These are phyloP conservation scores for Microdon myrmicae DNA, from an alignment of 2,888 invertebrate genomes.

Conservation along the genomic window DNA sequence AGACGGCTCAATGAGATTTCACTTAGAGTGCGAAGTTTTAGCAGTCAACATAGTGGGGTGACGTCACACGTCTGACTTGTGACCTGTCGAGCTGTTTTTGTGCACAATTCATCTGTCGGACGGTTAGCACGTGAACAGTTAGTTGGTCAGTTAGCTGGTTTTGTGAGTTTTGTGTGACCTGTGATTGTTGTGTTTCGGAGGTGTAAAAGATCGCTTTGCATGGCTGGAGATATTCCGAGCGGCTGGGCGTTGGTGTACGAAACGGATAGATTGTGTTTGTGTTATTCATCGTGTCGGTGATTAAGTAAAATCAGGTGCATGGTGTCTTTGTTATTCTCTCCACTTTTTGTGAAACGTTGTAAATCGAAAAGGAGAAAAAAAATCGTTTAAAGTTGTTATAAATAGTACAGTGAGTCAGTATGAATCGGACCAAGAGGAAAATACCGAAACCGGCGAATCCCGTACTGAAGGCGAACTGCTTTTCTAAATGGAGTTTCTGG, in stretches of 20 bases:
- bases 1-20: too few species aligned
- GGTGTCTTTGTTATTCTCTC: constrained; percentile 22
- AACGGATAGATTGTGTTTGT: constrained; percentile 16
- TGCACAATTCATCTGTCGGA: constrained; percentile 1
- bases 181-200: too few species aligned
- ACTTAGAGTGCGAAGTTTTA: constrained; percentile 15
- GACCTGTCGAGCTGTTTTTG: background rate
- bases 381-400: too few species aligned
- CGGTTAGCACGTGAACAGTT: too few species aligned
- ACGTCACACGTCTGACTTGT: constrained; percentile 37
- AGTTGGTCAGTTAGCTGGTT: background rate
- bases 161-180: constrained; percentile 5
- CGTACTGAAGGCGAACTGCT: constrained; percentile 71
- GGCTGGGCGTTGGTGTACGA: background rate
- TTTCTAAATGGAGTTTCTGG: constrained; percentile 76
- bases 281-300: constrained; percentile 8
- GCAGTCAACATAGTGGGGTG: constrained; percentile 11
- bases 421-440: constrained; percentile 67
- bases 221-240: background rate
- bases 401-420: constrained; percentile 50
- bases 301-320: constrained; percentile 31
- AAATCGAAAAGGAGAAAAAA: constrained; percentile 2
- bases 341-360: constrained; percentile 27
- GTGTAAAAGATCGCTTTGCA: constrained; percentile 1
- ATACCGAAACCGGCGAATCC: constrained; percentile 71